Evolutionary conservation across 2,113 vertebrate species (phyloP), one percentile per base, ranked within the genome.

Genomic region (Prunella himalayana): DNA sequence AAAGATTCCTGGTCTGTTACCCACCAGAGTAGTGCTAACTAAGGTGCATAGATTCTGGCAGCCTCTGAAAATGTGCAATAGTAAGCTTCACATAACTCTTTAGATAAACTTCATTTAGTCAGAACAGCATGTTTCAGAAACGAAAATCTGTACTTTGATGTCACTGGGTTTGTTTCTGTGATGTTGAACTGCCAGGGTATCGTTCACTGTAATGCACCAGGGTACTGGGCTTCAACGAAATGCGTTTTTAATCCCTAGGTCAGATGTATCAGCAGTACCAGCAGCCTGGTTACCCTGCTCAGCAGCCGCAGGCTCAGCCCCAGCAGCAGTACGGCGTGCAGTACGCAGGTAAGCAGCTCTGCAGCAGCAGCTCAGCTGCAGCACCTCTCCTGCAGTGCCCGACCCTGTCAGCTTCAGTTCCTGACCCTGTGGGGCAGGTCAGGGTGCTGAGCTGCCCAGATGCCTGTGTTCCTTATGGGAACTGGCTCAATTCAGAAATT

Each of bases 231-330:
- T 84, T 92, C 82, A 77, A 45, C 54, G 80, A 35, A 88, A 15
- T 44, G 42, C 7, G 3, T 75, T 75, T 97, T 92, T 91, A 70
- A 77, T 82, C 76, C 91, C 9, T 91, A 99, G 99, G 99, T 97
- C 99, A 99, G 95, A 98, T 99, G 97, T 99, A 99, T 95, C 99
- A 98, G 63, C 99, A 99, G 97, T 99, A 99, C 97, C 99, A 99
- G 69, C 99, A 99, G 95, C 98, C 99, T 23, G 98, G 99, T 90
- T 99, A 99, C 54, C 98, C 99, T 42, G 98, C 98, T 23, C 99
- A 99, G 97, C 99, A 99, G 60, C 98, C 98, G 0, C 98, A 97
- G 94, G 97, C 96, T 60, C 98, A 98, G 88, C 97, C 98, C 7
- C 98, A 98, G 80, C 99, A 98, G 82, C 99, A 99, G 97, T 99